Evolutionary conservation across 2,888 invertebrate species (phyloP).

Genomic region (Leucoptera coffeella): DNA sequence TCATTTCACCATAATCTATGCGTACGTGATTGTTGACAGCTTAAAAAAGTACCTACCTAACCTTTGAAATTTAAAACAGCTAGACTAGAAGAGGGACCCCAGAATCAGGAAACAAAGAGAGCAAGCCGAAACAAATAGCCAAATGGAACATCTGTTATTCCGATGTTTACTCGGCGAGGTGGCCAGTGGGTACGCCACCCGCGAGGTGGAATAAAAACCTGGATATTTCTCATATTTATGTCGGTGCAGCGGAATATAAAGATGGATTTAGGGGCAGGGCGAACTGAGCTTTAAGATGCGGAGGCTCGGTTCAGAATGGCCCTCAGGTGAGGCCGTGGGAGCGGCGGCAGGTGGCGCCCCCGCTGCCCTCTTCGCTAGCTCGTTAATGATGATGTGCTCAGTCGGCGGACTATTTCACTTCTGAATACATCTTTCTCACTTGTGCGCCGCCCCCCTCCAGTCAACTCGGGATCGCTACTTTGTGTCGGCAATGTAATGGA

Average conservation of each 20-base stretch:
- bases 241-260: constrained; percentile 45
- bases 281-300: constrained; percentile 23
- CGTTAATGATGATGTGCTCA: constrained; percentile 76
- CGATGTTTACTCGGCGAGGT: constrained; percentile 22
- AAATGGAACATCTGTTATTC: constrained; percentile 35
- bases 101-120: too few species aligned
- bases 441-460: constrained; percentile 45
- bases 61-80: too few species aligned
- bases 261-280: constrained; percentile 11
- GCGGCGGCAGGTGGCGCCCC: constrained; percentile 51
- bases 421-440: constrained; percentile 60
- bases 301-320: constrained; percentile 36
- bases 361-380: constrained; percentile 57
- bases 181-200: constrained; percentile 13
- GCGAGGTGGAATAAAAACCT: constrained; percentile 40
- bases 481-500: constrained; percentile 55
- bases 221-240: constrained; percentile 51
- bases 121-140: too few species aligned
- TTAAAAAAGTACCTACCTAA: too few species aligned
- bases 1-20: too few species aligned
- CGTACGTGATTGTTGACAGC: too few species aligned
- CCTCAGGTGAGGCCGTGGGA: constrained; percentile 50
- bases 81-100: too few species aligned
- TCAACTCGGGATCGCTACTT: constrained; percentile 51
- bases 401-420: constrained; percentile 70